phyloP scores from a whole-genome alignment of 2,888 invertebrate genomes.

The Alviniconcha strummeri region DNA sequence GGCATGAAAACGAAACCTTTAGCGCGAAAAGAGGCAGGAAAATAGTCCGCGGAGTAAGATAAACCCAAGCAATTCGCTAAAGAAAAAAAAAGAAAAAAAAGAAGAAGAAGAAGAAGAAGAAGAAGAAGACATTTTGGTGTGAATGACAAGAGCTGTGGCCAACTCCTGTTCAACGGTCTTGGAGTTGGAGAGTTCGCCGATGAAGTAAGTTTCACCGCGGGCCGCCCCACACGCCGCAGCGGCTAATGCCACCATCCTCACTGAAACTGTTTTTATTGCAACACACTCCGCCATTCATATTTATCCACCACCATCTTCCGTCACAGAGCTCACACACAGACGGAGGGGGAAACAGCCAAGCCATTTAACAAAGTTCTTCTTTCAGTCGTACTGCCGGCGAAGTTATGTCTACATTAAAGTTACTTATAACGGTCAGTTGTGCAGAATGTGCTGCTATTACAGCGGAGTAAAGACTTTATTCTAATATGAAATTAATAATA shows the following conservation, averaged over 20 bases:
- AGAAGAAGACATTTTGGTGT: background rate
- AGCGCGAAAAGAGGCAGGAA: conserved; percentile 11
- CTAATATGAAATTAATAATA: too few relatives aligned
- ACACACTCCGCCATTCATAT: background rate
- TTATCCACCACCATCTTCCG: background rate
- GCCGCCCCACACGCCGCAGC: background rate
- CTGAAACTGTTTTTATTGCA: background rate
- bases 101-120: too few relatives aligned
- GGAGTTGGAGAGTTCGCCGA: too few relatives aligned
- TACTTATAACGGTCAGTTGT: too few relatives aligned
- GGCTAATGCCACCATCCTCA: background rate
- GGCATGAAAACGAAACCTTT: conserved; percentile 24
- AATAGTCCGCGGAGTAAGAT: conserved; percentile 4
- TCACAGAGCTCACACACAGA: background rate
- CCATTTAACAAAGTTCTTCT: background rate
- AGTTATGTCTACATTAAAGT: too few relatives aligned
- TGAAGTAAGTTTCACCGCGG: background rate
- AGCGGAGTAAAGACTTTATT: too few relatives aligned
- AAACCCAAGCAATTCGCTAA: background rate
- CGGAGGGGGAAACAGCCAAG: background rate
- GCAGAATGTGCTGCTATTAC: too few relatives aligned
- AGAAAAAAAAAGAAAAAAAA: background rate
- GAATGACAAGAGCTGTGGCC: background rate
- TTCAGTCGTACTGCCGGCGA: too few relatives aligned
- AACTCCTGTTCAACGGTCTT: too few relatives aligned